Evolutionary conservation across 1,140 invertebrate species (phyloP), one percentile per base, ranked within the genome.

Genomic region (Macrostomum lignano): DNA sequence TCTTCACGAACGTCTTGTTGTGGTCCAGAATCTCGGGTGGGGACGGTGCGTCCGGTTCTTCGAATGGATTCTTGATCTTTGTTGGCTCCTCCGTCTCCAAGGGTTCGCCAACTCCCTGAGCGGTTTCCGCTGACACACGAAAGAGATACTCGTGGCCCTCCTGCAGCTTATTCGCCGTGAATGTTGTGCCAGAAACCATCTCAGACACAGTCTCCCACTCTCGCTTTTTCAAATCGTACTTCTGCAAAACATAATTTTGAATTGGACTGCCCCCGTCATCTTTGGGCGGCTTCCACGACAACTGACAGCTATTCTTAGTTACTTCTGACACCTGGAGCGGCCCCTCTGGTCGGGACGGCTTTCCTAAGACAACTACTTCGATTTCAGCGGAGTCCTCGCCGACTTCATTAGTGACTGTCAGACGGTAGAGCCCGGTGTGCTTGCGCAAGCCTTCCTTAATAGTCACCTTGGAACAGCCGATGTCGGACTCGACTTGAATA

Each of bases 61-160:
- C 74, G 44, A 43, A 58, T 38, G 51, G 51, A 44, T 47, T 45
- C 41, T 55, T 55, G 31, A 49, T 46, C 9, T 45, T 41, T 13
- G 45, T 47, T 31, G 49, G 45, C 32, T 78, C 50, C 11, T 68
- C 65, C 15, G 47, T 71, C 64, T 43, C 81, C 73, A 45, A 84
- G 2, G 86, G 71, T 43, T 86, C 74, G 24, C 79, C 86, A 32
- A 77, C 63, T n/a, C 91, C 91, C 49, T 91, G 82, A 10, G 93
- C 74, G 52, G 96, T 96, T 52, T 96, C 67, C 0, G 88, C 84
- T 46, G 74, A 82, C 0, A 96, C 71, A 35, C 91, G 61, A 68
- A 96, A 96, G 51, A 88, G 76, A 55, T 96, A 98, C 46, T 81
- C 71, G 44, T 86, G 77, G 40, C 79, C 77, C 61, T 88, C 77